Percentiles rank a stretch among this genome's conserved stretches.
Conservation (phyloP, 2,797 vertebrate species). For the Sternarchorhynchus goeldii region DNA sequence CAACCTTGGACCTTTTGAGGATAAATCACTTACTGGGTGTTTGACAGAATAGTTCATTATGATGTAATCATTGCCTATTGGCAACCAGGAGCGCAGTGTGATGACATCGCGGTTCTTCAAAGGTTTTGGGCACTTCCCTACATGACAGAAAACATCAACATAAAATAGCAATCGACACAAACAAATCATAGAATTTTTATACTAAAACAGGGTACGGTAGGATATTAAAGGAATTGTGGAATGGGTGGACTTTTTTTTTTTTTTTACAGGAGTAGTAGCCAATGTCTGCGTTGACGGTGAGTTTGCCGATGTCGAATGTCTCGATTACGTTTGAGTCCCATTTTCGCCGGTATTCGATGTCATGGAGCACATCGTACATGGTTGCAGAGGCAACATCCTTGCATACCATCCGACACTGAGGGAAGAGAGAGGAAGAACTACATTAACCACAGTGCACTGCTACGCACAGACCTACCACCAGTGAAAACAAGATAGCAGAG, state of each 20-base stretch:
- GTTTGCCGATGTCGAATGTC: slow-evolving; percentile 93
- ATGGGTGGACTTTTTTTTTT: not conserved
- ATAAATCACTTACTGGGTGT: slow-evolving; percentile 79
- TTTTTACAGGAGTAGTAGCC: slow-evolving; percentile 89
- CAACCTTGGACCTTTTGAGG: not conserved
- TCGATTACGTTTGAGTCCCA: slow-evolving; percentile 97
- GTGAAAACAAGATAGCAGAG: not conserved
- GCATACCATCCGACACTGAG: slow-evolving; percentile 89
- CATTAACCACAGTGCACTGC: slow-evolving; percentile 21
- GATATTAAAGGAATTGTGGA: not conserved
- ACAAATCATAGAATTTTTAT: not conserved
- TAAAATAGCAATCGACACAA: not conserved
- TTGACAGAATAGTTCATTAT: slow-evolving; percentile 99
- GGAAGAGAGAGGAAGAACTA: not conserved
- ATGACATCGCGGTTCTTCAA: slow-evolving; percentile 92
- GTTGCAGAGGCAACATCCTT: slow-evolving; percentile 84
- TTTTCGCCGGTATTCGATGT: slow-evolving; percentile 90
- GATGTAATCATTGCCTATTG: slow-evolving; percentile 91
- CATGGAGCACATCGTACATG: slow-evolving; percentile 94
- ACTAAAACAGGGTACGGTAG: not conserved
- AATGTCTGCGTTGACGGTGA: slow-evolving; percentile 93
- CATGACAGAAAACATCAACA: not conserved
- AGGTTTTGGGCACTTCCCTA: slow-evolving; percentile 93
- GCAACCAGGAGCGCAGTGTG: slow-evolving; percentile 93
- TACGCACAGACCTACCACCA: not conserved